These are phyloP conservation scores for Drosophila paracracens DNA, from an alignment of 2,888 invertebrate genomes.

Conservation along the genomic window DNA sequence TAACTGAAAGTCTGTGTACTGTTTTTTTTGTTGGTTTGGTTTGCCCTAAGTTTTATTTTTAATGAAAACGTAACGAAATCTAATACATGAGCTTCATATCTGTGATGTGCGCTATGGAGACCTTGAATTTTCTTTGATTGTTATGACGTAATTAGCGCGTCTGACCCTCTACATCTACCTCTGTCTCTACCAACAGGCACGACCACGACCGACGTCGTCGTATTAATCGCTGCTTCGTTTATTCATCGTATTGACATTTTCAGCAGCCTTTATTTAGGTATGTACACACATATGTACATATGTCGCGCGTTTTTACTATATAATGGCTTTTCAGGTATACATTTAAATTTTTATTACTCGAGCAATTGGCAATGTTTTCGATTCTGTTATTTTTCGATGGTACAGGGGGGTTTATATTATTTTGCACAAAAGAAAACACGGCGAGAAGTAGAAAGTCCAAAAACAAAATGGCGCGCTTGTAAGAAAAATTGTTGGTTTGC, in stretches of 20 bases:
- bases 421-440: constrained; percentile 71
- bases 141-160: constrained; percentile 84
- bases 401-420: constrained; percentile 47
- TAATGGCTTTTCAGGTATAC: constrained; percentile 17
- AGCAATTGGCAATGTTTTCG: constrained; percentile 15
- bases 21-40: constrained; percentile 33
- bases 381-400: constrained; percentile 5
- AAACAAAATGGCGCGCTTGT: constrained; percentile 76
- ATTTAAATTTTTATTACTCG: constrained; percentile 6
- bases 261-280: constrained; percentile 70
- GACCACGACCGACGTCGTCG: constrained; percentile 66
- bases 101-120: constrained; percentile 68
- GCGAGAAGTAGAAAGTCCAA: constrained; percentile 69
- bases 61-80: constrained; percentile 78
- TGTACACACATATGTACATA: constrained; percentile 38
- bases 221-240: constrained; percentile 77
- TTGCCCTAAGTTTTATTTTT: constrained; percentile 71
- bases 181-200: constrained; percentile 16
- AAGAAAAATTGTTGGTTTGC: constrained; percentile 57
- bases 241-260: constrained; percentile 78
- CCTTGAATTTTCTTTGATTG: constrained; percentile 84
- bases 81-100: constrained; percentile 69
- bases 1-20: constrained; percentile 51
- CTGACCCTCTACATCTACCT: constrained; percentile 56
- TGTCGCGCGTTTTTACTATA: constrained; percentile 68